Conservation (phyloP, 2,888 invertebrate species). For the Ceriagrion tenellum region DNA sequence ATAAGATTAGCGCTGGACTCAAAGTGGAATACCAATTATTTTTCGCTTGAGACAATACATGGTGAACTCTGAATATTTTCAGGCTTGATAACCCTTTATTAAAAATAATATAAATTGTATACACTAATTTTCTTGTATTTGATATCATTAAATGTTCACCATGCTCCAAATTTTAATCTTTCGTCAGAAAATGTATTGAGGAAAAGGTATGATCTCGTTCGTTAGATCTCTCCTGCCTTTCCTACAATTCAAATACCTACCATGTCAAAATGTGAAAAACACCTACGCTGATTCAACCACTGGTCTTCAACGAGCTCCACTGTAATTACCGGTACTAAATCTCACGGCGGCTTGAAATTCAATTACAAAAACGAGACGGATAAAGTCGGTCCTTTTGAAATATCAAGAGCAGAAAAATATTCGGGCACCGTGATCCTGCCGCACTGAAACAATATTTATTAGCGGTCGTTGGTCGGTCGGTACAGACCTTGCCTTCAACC, state of each 20-base stretch:
- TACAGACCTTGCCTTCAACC: neutral
- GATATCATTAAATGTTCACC: too few relatives aligned
- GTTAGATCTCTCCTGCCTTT: neutral
- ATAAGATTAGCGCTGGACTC: too few relatives aligned
- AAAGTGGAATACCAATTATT: too few relatives aligned
- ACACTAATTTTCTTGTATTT: too few relatives aligned
- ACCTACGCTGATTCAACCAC: neutral
- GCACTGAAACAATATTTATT: neutral
- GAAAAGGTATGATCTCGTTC: too few relatives aligned
- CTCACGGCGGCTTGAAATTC: neutral
- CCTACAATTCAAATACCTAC: neutral
- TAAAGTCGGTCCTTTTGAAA: neutral
- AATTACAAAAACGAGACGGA: neutral
- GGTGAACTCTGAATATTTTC: too few relatives aligned
- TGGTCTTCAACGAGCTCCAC: neutral
- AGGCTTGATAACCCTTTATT: too few relatives aligned
- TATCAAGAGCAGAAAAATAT: neutral
- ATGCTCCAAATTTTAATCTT: too few relatives aligned
- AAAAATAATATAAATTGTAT: too few relatives aligned
- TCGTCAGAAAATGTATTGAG: too few relatives aligned
- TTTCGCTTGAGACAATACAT: too few relatives aligned
- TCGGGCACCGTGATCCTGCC: neutral
- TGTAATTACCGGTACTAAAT: conserved; percentile 1
- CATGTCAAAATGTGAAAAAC: neutral
- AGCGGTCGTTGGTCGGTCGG: neutral